Evolutionary conservation across 2,888 invertebrate genomes (phyloP), one percentile per base, ranked within the genome.

Genomic region (Orthosia incerta): DNA sequence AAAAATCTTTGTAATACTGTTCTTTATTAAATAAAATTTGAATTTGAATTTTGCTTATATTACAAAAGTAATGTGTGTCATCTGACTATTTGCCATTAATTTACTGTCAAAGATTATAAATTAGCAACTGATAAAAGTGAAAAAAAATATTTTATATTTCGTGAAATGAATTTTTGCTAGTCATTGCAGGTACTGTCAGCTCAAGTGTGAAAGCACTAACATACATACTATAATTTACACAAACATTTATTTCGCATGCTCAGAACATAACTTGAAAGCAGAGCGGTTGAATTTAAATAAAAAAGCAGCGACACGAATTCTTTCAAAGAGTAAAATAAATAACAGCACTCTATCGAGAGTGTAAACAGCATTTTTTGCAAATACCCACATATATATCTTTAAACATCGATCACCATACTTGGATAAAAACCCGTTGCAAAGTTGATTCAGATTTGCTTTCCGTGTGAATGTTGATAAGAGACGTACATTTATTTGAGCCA

Each of bases 371-470:
- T 79, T 82, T 83, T 83, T 80, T 74, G 72, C 73, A 63, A 76
- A 75, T 60, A 57, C 63, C 48, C 53, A 63, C 83, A 88, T 87
- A 87, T 74, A 88, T 87, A 87, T 74, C 75, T 73, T 71, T 76
- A 80, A 76, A 66, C 69, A 84, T 81, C 67, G 70, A 81, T 77
- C 75, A 76, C 76, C 72, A 70, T 70, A 62, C 71, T 76, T 73
- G 71, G 23, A 72, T 76, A 75, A 84, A 87, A 84, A 86, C 80
- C 88, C 88, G 89, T 91, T 89, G 82, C 79, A 13, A 73, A 81
- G 87, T 85, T 88, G 84, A 90, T 86, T 88, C 79, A 88, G 88
- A 86, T 88, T 82, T 83, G 76, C 80, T 78, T 84, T 77, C 53
- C 80, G 80, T 85, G 85, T 79, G 88, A 89, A 88, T 79, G 50